phyloP scores from a whole-genome alignment of 2,113 vertebrate species.

The Fulmarus glacialis region DNA sequence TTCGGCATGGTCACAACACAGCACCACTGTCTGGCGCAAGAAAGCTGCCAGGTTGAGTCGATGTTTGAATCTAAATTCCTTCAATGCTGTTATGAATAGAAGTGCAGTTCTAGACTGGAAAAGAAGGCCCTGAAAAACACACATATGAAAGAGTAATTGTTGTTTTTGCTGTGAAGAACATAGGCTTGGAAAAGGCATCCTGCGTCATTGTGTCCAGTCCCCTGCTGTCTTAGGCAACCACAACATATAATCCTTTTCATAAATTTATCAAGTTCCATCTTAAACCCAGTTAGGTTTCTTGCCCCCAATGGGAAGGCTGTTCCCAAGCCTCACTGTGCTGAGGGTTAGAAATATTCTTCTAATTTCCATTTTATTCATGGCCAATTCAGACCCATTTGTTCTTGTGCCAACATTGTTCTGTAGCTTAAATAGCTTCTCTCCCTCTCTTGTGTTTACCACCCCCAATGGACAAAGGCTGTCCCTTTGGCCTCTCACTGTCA shows the following conservation, averaged over 20 bases:
- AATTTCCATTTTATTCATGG: constrained; percentile 60
- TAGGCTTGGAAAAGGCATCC: constrained; percentile 26
- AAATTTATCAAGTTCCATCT: constrained; percentile 64
- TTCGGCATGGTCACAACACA: background rate
- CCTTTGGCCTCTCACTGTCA: constrained; percentile 7
- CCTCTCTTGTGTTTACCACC: constrained; percentile 48
- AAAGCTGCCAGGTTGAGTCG: background rate
- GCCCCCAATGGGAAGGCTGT: constrained; percentile 27
- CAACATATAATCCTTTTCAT: constrained; percentile 55
- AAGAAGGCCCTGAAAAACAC: background rate
- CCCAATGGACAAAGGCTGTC: constrained; percentile 26
- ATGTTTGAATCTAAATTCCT: background rate
- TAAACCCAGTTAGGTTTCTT: constrained; percentile 35
- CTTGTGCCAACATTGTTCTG: constrained; percentile 70
- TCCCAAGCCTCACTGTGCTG: constrained; percentile 47
- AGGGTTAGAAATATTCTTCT: constrained; percentile 64
- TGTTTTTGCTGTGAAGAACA: constrained; percentile 45
- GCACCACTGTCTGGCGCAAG: background rate
- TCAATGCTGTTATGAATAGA: background rate
- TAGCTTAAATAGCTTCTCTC: constrained; percentile 54
- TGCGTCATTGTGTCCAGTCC: constrained; percentile 58
- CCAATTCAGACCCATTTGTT: constrained; percentile 60
- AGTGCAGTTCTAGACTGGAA: background rate
- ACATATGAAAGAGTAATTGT: constrained; percentile 36
- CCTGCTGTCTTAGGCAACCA: constrained; percentile 60